Evolutionary conservation across 2,113 vertebrate genomes (phyloP), one percentile per base, ranked within the genome.

Genomic region (Campylorhamphus procurvoides): DNA sequence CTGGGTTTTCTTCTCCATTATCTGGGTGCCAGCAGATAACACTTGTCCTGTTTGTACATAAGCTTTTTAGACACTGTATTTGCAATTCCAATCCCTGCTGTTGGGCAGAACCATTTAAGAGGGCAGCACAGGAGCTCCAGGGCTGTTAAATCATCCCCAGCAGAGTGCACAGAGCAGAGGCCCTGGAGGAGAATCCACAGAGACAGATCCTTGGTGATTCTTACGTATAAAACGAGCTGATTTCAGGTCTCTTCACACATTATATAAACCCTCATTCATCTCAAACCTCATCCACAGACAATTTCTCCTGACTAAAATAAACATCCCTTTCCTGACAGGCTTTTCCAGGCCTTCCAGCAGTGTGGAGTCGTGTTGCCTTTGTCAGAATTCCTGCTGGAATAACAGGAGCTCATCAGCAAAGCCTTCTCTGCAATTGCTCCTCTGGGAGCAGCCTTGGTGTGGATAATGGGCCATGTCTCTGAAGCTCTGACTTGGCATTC

Each of bases 301-400:
- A 46, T 49, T 80, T 59, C 68, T 87, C 1, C 0, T 49, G 35
- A n/a, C 58, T 85, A 71, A 83, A 85, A 85, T n/a, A 72, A 93
- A 86, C 64, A 58, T 27, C 31, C 12, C 1, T 4, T 84, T 63
- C 63, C 63, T 37, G 44, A 14, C 17, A 12, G 56, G 62, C 56
- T 56, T 84, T 87, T 29, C 2, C 60, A 74, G 60, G 22, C 49
- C 29, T 59, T 53, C 27, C 12, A 25, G 66, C 28, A 12, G 0
- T 10, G 55, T 49, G 64, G 49, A 64, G 33, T 78, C 40, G 37
- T 58, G 60, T n/a, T 91, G 84, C 62, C 71, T 93, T 77, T 52
- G 87, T 79, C 67, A 35, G 93, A 75, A 86, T 86, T 93, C 87
- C 90, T 67, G 67, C 16, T 75, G 87, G 93, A 80, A 78, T 78